phyloP scores from a whole-genome alignment of 92 coral and sea anemone genomes.

The Zoanthus solanderi region DNA sequence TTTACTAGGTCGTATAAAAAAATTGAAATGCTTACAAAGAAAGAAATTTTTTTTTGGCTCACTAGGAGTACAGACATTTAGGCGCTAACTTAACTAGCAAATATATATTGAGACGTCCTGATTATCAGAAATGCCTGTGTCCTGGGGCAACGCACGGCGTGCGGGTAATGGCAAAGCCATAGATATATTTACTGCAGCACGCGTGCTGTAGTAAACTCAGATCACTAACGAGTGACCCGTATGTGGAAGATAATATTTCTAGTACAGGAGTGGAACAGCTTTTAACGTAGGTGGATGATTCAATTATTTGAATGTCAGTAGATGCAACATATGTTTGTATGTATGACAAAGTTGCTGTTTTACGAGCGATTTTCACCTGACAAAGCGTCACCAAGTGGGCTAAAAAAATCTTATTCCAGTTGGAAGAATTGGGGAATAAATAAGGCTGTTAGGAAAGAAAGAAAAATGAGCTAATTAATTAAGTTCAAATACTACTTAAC shows the following conservation, averaged over 20 bases:
- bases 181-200: conserved; percentile 21
- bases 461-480: background rate
- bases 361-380: background rate
- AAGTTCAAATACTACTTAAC: no score
- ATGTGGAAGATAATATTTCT: background rate
- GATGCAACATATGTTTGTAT: no score
- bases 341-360: no score
- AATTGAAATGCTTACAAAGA: background rate
- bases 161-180: background rate
- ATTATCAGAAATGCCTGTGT: background rate
- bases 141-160: conserved; percentile 26
- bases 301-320: no score
- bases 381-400: background rate
- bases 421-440: background rate
- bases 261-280: background rate
- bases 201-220: background rate
- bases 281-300: background rate
- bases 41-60: background rate
- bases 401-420: background rate
- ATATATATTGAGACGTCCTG: background rate
- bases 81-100: background rate
- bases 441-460: conserved; percentile 10
- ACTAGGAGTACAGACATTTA: background rate
- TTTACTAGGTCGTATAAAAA: background rate
- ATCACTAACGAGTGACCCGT: background rate